Base-by-base conservation (phyloP, 2,113 vertebrate genomes). In the Lophotis ruficrista region DNA sequence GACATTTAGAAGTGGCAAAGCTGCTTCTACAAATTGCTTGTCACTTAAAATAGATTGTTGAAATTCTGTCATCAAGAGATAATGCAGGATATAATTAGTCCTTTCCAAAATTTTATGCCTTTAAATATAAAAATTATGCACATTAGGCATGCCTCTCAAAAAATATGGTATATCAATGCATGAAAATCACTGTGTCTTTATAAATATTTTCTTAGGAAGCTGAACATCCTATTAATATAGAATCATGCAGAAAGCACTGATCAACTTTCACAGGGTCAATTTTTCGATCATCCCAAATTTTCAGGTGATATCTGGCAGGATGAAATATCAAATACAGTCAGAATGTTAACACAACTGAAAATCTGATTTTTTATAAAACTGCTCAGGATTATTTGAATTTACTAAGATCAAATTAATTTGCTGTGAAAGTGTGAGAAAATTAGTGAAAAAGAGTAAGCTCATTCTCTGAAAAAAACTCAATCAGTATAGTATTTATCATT, bases 41-140 rank as follows among this genome's bases (percentile, higher is more conserved):
- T 97, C 92, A 95, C 94, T 96, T 96, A 96, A 98, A 97, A 96
- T 90, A 95, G 87, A 95, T 89, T 95, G 92, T 84, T 96, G 88
- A 89, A 98, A 95, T n/a, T 96, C 53, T 96, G 65, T 94, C 89
- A 97, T 96, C 90, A 97, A 94, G 84, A 91, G 68, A 96, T 95
- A 97, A 92, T 95, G 79, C 58, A 79, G 89, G 70, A 93, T 97
- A 95, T 98, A 97, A 97, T 97, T 98, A 96, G 95, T 96, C 48
- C 60, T 97, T 97, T 97, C 87, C 75, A 95, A 94, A 97, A 91
- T 94, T 94, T 94, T 96, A 93, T 96, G 87, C 82, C 62, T 96
- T 97, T 97, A 94, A 97, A 97, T 96, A 85, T 31, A 96, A 94
- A 97, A 97, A 97, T 95, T 95, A 96, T 84, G 94, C 80, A 96